Evolutionary conservation across 1,140 invertebrate species (phyloP).

Genomic region (Caenorhabditis tropicalis): DNA sequence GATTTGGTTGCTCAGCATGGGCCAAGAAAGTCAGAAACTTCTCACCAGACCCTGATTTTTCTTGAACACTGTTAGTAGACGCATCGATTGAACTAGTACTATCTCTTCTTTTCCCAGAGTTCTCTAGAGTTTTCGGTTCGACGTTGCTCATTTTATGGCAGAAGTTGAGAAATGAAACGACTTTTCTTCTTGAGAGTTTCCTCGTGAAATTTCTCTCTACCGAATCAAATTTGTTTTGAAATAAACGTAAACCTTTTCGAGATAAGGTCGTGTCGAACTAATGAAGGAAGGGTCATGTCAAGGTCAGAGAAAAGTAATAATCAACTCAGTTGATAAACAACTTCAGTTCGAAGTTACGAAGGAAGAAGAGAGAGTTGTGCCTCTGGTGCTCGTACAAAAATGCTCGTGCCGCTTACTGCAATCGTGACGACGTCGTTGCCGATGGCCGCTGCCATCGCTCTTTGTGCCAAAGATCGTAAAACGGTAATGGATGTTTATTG

Average conservation of each 20-base stretch:
- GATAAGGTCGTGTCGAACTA: too few species aligned
- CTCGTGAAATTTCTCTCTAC: too few species aligned
- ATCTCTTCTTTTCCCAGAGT: conserved; percentile 3
- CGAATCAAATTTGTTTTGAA: too few species aligned
- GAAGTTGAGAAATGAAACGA: background rate
- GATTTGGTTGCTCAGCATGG: background rate
- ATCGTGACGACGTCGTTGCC: conserved; percentile 21
- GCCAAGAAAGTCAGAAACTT: background rate
- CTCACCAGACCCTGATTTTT: background rate
- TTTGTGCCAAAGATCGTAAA: conserved; percentile 18
- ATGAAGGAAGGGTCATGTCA: too few species aligned
- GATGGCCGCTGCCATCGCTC: conserved; percentile 10
- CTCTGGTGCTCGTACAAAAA: conserved; percentile 34
- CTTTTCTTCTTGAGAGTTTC: too few species aligned
- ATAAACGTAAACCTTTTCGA: too few species aligned
- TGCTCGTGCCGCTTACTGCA: conserved; percentile 30
- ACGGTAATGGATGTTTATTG: conserved; percentile 5
- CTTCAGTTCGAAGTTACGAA: conserved; percentile 38
- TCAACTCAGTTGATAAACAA: background rate
- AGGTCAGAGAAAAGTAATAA: background rate
- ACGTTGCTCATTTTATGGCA: background rate
- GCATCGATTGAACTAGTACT: conserved; percentile 26
- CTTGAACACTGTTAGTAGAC: background rate
- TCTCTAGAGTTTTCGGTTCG: background rate
- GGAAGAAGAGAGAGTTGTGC: conserved; percentile 39